Percentiles rank a stretch among this genome's conserved stretches.
phyloP scores from a whole-genome alignment of 2,888 invertebrate species.

The Spodoptera exigua region DNA sequence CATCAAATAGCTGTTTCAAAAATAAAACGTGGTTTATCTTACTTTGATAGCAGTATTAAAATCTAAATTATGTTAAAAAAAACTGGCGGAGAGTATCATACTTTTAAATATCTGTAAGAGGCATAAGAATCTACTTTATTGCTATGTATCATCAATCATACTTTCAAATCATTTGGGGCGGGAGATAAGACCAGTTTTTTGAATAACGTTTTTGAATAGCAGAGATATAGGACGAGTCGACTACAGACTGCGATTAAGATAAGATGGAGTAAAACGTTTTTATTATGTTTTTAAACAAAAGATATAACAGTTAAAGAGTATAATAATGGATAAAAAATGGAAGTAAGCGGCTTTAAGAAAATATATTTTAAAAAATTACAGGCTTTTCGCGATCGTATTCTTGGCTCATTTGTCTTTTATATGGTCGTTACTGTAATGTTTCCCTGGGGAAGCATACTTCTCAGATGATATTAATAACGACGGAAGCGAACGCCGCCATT shows the following conservation, averaged over 20 bases:
- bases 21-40: slow-evolving; percentile 19
- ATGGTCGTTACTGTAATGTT: slow-evolving; percentile 75
- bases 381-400: slow-evolving; percentile 68
- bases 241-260: slow-evolving; percentile 63
- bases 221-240: slow-evolving; percentile 61
- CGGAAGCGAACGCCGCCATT: slow-evolving; percentile 70
- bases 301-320: slow-evolving; percentile 58
- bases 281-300: slow-evolving; percentile 66
- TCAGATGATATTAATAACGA: slow-evolving; percentile 74
- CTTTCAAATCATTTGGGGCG: slow-evolving; percentile 73
- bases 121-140: slow-evolving; percentile 68
- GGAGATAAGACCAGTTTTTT: slow-evolving; percentile 70
- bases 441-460: slow-evolving; percentile 71
- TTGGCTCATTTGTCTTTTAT: slow-evolving; percentile 78
- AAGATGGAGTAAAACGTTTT: slow-evolving; percentile 63
- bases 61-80: slow-evolving; percentile 46
- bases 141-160: slow-evolving; percentile 76
- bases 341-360: slow-evolving; percentile 58
- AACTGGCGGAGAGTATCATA: slow-evolving; percentile 59
- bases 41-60: slow-evolving; percentile 39
- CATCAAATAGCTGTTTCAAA: slow-evolving; percentile 28
- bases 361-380: slow-evolving; percentile 69
- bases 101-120: slow-evolving; percentile 70
- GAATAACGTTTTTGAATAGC: slow-evolving; percentile 68
- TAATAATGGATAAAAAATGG: slow-evolving; percentile 57